Evolutionary conservation across 2,797 vertebrate genomes (phyloP), one percentile per base, ranked within the genome.

Genomic region (Nannoperca australis): DNA sequence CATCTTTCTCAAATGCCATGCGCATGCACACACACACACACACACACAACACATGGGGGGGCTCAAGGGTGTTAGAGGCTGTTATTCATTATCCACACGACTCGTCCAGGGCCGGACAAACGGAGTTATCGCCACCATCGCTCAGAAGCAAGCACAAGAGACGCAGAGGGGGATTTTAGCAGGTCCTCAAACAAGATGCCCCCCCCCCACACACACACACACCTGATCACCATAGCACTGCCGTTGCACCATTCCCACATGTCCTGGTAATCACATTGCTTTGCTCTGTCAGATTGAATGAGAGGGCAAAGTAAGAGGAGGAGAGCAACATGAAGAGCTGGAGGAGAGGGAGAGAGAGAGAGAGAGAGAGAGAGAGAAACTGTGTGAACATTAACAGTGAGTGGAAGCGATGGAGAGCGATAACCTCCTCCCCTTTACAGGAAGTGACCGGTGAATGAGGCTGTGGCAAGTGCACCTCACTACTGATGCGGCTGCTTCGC

Each of bases 71-170:
- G 92, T 92, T 93, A 92, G 79, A 88, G 87, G 87, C 87, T 91
- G 93, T 94, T 94, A 95, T 93, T 94, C 92, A 95, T 95, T 95
- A 94, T 94, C 93, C 91, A 94, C 94, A 94, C 82, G 60, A 92
- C 90, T 89, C 88, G 94, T 95, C 93, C 92, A 89, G 89, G 84
- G 82, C 87, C 64, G 88, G 92, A 93, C 93, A 90, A 89, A 93
- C 87, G 90, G 85, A 91, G 91, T 94, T 94, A 95, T 95, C 94
- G 79, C 88, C 89, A 85, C 91, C 92, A 95, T 94, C 93, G 90
- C 86, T 89, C 74, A 79, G 87, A 91, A 82, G 86, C 88, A 79
- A 93, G 91, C 84, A 85, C 73, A 82, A 67, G 88, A 88, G 84
- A 90, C 77, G 87, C 54, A 79, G 83, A 89, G 86, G 51, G 85